Evolutionary conservation across 2,888 invertebrate species (phyloP), one percentile per base, ranked within the genome.

Genomic region (Netelia inedita): DNA sequence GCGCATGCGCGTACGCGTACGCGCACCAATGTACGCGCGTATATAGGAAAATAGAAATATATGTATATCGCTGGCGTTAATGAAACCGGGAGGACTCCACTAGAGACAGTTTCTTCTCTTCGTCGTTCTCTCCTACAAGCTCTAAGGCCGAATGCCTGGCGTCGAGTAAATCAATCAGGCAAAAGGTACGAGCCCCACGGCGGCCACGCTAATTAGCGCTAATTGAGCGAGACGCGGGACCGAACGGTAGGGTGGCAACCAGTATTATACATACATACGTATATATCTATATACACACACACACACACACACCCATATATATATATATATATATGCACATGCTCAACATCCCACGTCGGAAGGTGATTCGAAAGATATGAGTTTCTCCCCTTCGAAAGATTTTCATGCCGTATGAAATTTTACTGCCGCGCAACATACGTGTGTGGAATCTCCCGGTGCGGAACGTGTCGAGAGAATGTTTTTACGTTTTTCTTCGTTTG

Each of bases 141-240:
- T 19, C 50, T 35, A 35, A 35, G 68, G 1, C 41, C 16, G 14
- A 46, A 46, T 14, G 46, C 75, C 65, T 83, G 83, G 63, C 79
- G 88, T 88, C 89, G 85, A 88, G 86, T 91, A 91, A 90, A 91
- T 91, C 91, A 89, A 90, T 91, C 90, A 89, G 84, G 79, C 80
- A 81, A 85, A 85, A 85, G 79, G 79, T 79, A 80, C 83, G 83
- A 83, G 83, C 76, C 86, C 82, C 83, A 55, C 82, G 79, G 84
- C 86, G 78, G 84, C 87, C 86, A 88, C 87, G 88, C 86, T 90
- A 90, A 91, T 91, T 91, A 90, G 86, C 83, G 86, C 88, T 89
- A 90, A 91, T 91, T 90, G 90, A 89, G 79, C 87, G 87, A 82
- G 83, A 85, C 87, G 84, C 87, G 87, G 65, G 74, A 85, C 69